These are phyloP conservation scores for Coelopa frigida DNA, from an alignment of 1,140 invertebrate species.

Conservation along the genomic window DNA sequence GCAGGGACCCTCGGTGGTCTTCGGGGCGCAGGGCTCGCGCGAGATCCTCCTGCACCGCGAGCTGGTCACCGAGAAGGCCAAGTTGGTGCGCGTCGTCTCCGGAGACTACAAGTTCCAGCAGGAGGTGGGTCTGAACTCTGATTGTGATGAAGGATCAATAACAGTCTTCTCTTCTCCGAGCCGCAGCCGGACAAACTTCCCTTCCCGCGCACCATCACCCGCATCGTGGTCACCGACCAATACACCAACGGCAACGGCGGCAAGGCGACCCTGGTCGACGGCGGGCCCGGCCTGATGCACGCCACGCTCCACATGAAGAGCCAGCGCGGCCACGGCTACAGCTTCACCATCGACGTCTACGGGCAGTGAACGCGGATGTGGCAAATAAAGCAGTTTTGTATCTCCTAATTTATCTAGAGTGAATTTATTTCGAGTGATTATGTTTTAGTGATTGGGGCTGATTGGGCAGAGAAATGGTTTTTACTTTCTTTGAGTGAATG, in stretches of 20 bases:
- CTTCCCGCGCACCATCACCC: conserved; percentile 7
- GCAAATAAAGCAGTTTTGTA: neutral
- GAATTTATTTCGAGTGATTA: too few relatives aligned
- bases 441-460: too few relatives aligned
- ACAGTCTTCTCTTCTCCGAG: neutral
- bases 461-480: too few relatives aligned
- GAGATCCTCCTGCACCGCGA: conserved; percentile 14
- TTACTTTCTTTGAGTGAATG: too few relatives aligned
- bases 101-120: conserved; percentile 27
- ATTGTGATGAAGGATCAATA: neutral
- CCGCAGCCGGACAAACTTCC: neutral
- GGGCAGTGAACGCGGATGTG: conserved; percentile 23
- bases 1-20: too few relatives aligned
- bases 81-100: conserved; percentile 26
- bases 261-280: conserved; percentile 36
- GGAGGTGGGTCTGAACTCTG: conserved; percentile 6
- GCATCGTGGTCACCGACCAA: conserved; percentile 38
- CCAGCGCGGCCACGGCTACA: conserved; percentile 41
- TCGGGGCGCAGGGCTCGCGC: conserved; percentile 11
- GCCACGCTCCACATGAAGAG: conserved; percentile 43
- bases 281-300: conserved; percentile 44
- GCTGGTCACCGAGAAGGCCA: conserved; percentile 22
- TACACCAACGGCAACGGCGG: conserved; percentile 45
- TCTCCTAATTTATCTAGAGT: too few relatives aligned
- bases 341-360: conserved; percentile 45